phyloP scores from a whole-genome alignment of 2,113 vertebrate species.

The Lasiurus cinereus region DNA sequence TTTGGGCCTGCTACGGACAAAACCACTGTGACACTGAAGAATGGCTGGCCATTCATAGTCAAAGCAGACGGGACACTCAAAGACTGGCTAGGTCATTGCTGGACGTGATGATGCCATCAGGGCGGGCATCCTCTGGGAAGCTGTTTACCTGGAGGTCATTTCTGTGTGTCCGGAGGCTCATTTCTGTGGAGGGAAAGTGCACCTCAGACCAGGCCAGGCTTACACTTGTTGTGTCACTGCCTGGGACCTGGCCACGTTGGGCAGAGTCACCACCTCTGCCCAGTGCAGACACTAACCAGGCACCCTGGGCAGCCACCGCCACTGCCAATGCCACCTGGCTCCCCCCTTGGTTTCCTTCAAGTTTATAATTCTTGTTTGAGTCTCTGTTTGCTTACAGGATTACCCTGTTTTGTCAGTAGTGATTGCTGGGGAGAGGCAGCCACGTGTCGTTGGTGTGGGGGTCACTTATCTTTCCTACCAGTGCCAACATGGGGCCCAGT shows the following conservation, averaged over 20 bases:
- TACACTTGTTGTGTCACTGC: not conserved
- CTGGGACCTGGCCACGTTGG: not conserved
- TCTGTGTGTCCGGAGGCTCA: constrained; percentile 96
- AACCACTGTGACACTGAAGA: constrained; percentile 98
- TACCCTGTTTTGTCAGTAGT: not conserved
- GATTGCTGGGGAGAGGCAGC: not conserved
- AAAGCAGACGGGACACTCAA: constrained; percentile 99
- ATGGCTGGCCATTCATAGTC: constrained; percentile 99
- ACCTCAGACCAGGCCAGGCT: not conserved
- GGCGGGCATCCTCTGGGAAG: constrained; percentile 97
- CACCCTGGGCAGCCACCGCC: not conserved
- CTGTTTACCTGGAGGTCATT: constrained; percentile 96
- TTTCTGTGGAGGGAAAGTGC: constrained; percentile 88
- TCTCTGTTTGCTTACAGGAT: not conserved
- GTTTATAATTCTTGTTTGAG: not conserved
- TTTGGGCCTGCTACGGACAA: constrained; percentile 98
- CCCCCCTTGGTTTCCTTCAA: not conserved
- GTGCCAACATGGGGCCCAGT: not conserved
- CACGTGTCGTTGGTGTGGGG: not conserved
- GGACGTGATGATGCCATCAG: constrained; percentile 97
- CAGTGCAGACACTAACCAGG: not conserved
- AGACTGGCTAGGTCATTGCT: constrained; percentile 99
- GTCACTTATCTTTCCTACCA: not conserved
- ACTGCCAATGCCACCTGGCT: not conserved
- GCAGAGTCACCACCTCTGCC: not conserved